These are phyloP conservation scores for Tragulus kanchil DNA, from an alignment of 2,113 vertebrate species.

Conservation along the genomic window DNA sequence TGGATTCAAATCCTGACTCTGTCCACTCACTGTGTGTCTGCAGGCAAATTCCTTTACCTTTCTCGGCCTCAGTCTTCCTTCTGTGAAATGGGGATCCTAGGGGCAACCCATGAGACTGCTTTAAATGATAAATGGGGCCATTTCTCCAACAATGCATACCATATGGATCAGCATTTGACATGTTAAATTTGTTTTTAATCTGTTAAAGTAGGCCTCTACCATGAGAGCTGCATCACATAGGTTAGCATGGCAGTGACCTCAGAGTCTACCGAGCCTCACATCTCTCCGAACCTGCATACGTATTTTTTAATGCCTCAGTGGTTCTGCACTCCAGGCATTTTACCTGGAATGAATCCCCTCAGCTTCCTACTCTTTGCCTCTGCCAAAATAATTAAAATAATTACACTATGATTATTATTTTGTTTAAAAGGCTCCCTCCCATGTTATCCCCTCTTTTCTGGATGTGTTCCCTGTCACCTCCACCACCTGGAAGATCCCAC, in stretches of 20 bases:
- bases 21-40: not conserved
- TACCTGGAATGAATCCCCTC: not conserved
- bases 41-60: slow-evolving; percentile 39
- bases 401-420: not conserved
- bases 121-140: slow-evolving; percentile 34
- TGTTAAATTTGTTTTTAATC: slow-evolving; percentile 16
- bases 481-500: no score
- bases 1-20: slow-evolving; percentile 17
- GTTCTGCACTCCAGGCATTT: not conserved
- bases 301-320: not conserved
- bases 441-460: not conserved
- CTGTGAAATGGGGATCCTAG: not conserved
- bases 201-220: slow-evolving; percentile 29
- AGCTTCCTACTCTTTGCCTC: not conserved
- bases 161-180: not conserved
- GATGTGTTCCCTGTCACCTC: not conserved
- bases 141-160: slow-evolving; percentile 1
- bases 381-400: not conserved
- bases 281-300: slow-evolving; percentile 13
- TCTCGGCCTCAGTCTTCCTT: slow-evolving; percentile 6
- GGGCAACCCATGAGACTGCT: not conserved
- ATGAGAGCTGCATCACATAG: not conserved
- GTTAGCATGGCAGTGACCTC: not conserved
- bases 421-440: not conserved
- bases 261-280: not conserved